Conservation (phyloP, 1,140 invertebrate genomes). For the Acromyrmex heyeri region DNA sequence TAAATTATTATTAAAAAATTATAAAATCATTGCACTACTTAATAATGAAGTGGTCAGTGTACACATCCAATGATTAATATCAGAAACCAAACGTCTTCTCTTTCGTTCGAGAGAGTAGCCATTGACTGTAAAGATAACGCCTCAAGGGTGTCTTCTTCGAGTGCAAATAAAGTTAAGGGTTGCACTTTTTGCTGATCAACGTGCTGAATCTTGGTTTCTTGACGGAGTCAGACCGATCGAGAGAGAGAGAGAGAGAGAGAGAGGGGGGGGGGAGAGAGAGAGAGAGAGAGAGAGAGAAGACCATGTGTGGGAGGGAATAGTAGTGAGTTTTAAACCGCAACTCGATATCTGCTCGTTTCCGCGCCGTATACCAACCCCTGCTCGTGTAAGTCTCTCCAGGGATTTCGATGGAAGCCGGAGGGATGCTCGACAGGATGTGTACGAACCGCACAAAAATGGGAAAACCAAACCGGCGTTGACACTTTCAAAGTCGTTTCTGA, state of each 20-base stretch:
- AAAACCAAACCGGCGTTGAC: constrained; percentile 72
- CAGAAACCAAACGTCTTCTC: not conserved
- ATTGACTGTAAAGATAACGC: constrained; percentile 69
- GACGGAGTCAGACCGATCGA: constrained; percentile 67
- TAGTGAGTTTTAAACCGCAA: constrained; percentile 85
- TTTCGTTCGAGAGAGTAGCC: constrained; percentile 49
- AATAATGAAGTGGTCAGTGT: not conserved
- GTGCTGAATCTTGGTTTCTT: constrained; percentile 73
- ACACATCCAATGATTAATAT: not conserved
- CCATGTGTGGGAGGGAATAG: constrained; percentile 70
- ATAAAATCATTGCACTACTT: too few relatives aligned
- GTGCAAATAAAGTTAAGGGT: constrained; percentile 71
- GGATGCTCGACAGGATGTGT: constrained; percentile 69
- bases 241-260: constrained; percentile 23
- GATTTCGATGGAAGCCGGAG: constrained; percentile 77
- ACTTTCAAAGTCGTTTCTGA: constrained; percentile 59
- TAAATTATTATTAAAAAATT: too few relatives aligned
- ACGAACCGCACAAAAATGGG: constrained; percentile 79
- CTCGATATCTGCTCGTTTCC: constrained; percentile 83
- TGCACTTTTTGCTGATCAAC: constrained; percentile 75
- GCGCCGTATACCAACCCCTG: constrained; percentile 77
- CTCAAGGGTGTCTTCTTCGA: constrained; percentile 68
- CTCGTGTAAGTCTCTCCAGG: constrained; percentile 76
- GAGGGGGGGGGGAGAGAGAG: not conserved
- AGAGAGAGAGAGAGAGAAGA: constrained; percentile 1